phyloP scores from a whole-genome alignment of 1,140 invertebrate genomes.

The Drosophila rufa region DNA sequence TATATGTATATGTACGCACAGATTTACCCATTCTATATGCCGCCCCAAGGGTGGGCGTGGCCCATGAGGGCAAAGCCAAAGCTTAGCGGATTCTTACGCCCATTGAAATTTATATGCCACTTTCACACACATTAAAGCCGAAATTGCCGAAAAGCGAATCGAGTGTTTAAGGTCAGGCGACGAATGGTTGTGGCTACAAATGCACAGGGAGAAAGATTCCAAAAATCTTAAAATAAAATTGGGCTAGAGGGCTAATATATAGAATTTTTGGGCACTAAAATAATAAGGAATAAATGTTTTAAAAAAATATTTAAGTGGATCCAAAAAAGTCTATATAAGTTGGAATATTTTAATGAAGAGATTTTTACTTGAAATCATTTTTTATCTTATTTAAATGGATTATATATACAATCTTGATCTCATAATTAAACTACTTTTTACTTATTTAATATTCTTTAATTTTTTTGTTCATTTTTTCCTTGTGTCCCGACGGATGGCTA shows the following conservation, averaged over 20 bases:
- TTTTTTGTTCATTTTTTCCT: background rate
- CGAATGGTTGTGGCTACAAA: conserved; percentile 9
- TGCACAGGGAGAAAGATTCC: background rate
- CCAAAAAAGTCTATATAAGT: too few relatives aligned
- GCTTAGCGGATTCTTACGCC: conserved; percentile 71
- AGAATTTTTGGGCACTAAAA: background rate
- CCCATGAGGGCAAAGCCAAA: conserved; percentile 44
- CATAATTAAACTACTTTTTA: too few relatives aligned
- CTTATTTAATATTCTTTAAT: too few relatives aligned
- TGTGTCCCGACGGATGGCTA: conserved; percentile 23
- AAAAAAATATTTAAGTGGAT: too few relatives aligned
- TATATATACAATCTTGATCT: too few relatives aligned
- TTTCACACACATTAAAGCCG: conserved; percentile 66
- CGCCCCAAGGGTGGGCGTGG: conserved; percentile 16
- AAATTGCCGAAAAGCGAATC: conserved; percentile 30
- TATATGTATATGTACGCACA: background rate
- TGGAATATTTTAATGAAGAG: too few relatives aligned
- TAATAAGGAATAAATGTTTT: too few relatives aligned
- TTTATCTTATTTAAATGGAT: too few relatives aligned
- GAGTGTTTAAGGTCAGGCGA: conserved; percentile 46
- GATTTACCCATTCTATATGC: conserved; percentile 6
- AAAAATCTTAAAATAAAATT: rapidly evolving
- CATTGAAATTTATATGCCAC: conserved; percentile 77
- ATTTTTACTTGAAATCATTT: too few relatives aligned
- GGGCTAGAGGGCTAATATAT: too few relatives aligned